Base-by-base conservation (phyloP, 2,113 vertebrate genomes). In the Formicarius rufipectus region DNA sequence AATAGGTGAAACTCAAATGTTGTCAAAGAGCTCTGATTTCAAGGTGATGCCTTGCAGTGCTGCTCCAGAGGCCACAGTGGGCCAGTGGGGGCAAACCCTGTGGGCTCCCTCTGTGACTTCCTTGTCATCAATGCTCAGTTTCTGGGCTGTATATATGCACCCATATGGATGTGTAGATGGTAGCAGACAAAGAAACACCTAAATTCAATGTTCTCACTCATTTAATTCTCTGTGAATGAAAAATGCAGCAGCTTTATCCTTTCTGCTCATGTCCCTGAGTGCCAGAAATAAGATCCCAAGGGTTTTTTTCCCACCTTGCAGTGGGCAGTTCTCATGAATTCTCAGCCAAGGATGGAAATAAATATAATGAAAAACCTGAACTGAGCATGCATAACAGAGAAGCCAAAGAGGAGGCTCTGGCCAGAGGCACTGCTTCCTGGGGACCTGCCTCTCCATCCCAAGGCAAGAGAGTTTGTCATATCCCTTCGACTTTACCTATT, bases 171-270 rank as follows among this genome's bases (percentile, higher is more conserved):
- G 84, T 84, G 87, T 95, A 97, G 97, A 96, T 97, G 97, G 96
- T 97, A 97, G 97, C 97, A 97, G 97, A 97, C 97, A 96, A 95
- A 95, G 85, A 91, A 84, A 89, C 74, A 69, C 59, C 56, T 53
- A 59, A 77, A 86, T 49, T 7, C n/a, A 81, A 76, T 78, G 92
- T 44, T 88, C 45, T 85, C 55, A 50, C 62, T 80, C 1, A 1
- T 53, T 80, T 33, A 39, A n/a, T 71, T 84, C 83, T 90, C 76
- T 87, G 75, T 58, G 79, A 87, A 63, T 93, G 85, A 87, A 89
- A 88, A 95, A 56, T 0, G 0, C 60, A 77, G 47, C 37, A 90
- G 39, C 22, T 82, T 76, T 78, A 81, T 69, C 93, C 90, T 73
- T 96, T 83, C 85, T 0, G 0, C 82, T 90, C 84, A 9, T 33